Conservation (phyloP, 2,797 vertebrate species). For the Chiloscyllium punctatum region DNA sequence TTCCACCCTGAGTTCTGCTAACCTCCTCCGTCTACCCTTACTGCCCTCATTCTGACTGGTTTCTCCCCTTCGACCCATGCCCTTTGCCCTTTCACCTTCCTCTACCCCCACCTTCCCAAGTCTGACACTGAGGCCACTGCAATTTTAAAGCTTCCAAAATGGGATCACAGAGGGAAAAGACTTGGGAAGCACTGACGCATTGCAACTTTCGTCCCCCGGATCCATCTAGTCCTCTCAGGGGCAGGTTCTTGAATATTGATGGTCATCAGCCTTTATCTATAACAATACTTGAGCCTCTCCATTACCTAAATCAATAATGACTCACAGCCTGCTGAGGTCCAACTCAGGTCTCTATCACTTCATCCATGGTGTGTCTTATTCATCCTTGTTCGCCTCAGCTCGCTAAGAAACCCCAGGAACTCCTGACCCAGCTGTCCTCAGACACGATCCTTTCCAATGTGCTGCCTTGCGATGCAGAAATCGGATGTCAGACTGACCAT, state of each 20-base stretch:
- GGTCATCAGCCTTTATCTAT: neutral
- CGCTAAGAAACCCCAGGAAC: neutral
- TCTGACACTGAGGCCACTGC: no score
- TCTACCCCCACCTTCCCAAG: neutral
- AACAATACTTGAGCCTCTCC: constrained; percentile 3
- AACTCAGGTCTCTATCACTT: neutral
- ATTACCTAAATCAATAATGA: constrained; percentile 21
- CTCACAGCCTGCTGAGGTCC: no score
- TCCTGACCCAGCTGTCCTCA: neutral
- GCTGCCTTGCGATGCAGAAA: neutral
- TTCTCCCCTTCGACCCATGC: neutral
- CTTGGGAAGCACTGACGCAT: neutral
- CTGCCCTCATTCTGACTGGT: neutral
- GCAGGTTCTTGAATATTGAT: neutral
- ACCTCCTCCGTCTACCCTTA: no score
- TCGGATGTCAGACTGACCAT: neutral
- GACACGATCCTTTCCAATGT: neutral
- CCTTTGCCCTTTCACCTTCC: neutral
- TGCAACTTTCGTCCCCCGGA: neutral
- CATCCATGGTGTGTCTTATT: neutral
- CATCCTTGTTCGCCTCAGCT: neutral
- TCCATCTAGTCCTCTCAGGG: neutral
- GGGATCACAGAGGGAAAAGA: no score
- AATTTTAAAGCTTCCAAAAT: no score
- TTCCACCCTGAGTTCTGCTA: neutral